Conservation (phyloP, 2,888 invertebrate species). For the Harmothoe impar region DNA sequence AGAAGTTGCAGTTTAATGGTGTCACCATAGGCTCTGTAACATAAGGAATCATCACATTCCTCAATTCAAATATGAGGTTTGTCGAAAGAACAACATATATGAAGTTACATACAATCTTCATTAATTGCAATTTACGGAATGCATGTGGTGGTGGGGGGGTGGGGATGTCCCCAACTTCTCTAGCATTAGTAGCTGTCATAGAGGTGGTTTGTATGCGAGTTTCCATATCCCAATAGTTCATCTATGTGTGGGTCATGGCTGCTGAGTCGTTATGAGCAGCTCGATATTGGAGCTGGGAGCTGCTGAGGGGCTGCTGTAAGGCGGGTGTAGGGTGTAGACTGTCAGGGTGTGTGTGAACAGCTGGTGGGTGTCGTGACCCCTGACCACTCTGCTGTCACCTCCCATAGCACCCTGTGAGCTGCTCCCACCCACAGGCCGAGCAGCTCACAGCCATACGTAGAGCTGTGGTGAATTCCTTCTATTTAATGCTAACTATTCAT, state of each 20-base stretch:
- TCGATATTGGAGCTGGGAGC: not conserved
- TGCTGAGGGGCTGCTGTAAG: not conserved
- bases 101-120: no score
- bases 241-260: no score
- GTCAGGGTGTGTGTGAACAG: conserved; percentile 43
- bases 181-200: no score
- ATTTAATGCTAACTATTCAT: not conserved
- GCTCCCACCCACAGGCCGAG: conserved; percentile 19
- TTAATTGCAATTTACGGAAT: no score
- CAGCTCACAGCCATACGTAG: not conserved
- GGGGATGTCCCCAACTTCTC: no score
- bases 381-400: conserved; percentile 26
- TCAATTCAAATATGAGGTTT: not conserved
- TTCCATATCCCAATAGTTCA: no score
- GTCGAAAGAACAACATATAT: no score
- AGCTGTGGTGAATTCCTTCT: not conserved
- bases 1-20: not conserved
- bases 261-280: not conserved
- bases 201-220: no score
- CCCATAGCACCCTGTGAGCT: not conserved
- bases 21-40: not conserved
- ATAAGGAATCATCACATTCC: not conserved
- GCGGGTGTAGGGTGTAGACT: not conserved
- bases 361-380: conserved; percentile 45
- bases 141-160: no score